Conservation (phyloP, 2,797 vertebrate species). For the Manis javanica region DNA sequence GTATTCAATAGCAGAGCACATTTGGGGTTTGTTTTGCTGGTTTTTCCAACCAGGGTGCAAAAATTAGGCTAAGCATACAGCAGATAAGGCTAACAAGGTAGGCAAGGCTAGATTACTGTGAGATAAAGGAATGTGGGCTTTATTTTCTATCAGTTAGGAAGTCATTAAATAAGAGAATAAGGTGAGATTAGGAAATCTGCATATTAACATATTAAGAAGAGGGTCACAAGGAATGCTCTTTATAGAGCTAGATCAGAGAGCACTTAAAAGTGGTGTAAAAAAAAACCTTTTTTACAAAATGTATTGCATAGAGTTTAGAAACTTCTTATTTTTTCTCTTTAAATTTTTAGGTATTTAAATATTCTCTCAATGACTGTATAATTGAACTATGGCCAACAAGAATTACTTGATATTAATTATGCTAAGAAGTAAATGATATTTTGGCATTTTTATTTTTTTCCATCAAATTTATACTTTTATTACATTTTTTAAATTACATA, state of each 20-base stretch:
- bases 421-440: neutral
- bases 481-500: too few relatives aligned
- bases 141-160: neutral
- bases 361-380: neutral
- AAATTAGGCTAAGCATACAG: neutral
- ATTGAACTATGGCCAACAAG: neutral
- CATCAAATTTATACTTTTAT: too few relatives aligned
- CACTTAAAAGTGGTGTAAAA: neutral
- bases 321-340: neutral
- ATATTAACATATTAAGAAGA: neutral
- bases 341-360: neutral
- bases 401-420: slow-evolving; percentile 26
- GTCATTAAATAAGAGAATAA: neutral
- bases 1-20: neutral
- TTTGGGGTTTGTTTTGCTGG: neutral
- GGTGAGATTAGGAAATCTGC: neutral
- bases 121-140: neutral
- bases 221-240: neutral
- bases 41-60: neutral
- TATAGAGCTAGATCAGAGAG: neutral
- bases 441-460: neutral
- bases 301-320: neutral
- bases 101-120: neutral
- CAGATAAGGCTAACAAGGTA: neutral
- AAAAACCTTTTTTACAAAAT: slow-evolving; percentile 13